A percentile compares a stretch with the other conserved stretches of the same genome.
phyloP scores from a whole-genome alignment of 2,797 vertebrate genomes.

The Rhincodon typus region DNA sequence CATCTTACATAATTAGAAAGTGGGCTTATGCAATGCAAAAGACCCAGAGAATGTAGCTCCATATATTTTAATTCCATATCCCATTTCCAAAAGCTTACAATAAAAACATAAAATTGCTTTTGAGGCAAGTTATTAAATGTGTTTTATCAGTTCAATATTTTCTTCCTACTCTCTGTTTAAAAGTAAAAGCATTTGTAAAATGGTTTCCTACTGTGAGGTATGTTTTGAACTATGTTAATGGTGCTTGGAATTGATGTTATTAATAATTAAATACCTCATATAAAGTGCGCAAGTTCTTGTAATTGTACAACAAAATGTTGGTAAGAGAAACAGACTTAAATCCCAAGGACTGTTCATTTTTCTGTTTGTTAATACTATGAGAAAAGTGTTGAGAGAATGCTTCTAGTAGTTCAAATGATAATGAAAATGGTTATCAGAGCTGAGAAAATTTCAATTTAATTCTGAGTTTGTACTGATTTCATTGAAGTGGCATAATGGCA shows the following conservation, averaged over 20 bases:
- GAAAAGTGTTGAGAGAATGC: background rate
- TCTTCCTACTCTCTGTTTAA: background rate
- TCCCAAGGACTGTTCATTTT: background rate
- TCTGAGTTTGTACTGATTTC: background rate
- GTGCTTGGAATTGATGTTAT: background rate
- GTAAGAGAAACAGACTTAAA: background rate
- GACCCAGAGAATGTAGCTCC: background rate
- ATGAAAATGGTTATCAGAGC: background rate
- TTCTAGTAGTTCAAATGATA: background rate
- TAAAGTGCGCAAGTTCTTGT: background rate
- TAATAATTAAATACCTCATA: conserved; percentile 2
- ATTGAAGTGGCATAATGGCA: background rate
- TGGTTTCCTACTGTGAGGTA: background rate
- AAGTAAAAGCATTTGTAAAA: background rate
- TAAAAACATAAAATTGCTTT: background rate
- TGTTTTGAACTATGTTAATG: background rate
- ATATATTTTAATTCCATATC: background rate
- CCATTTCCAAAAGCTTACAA: background rate
- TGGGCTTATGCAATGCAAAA: background rate
- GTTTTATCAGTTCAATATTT: background rate
- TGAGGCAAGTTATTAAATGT: background rate
- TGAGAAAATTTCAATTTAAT: background rate
- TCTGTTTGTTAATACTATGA: background rate
- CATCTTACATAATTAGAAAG: background rate
- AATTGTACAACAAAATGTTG: background rate